A percentile compares a stretch with the other conserved stretches of the same genome.
Evolutionary conservation across 23 tunicate genomes (phyloP).

Genomic region (Aplidium turbinatum): DNA sequence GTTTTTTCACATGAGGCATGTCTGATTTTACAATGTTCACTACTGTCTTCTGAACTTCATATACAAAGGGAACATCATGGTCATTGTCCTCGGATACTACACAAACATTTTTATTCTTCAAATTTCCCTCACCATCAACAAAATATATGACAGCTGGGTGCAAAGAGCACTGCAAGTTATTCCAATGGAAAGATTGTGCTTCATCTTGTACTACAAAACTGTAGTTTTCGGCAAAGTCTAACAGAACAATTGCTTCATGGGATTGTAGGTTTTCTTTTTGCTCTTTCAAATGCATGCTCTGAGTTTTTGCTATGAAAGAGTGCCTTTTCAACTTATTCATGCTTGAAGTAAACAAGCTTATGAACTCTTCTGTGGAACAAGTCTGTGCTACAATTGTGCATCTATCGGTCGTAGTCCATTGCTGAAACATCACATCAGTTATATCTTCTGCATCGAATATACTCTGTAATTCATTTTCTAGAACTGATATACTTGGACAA

Average conservation of each 20-base stretch:
- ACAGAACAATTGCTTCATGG: neutral
- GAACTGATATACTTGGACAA: neutral
- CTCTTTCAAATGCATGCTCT: neutral
- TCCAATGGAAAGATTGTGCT: slow-evolving; percentile 26
- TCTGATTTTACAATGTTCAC: neutral
- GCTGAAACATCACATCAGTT: no score
- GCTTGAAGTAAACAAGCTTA: neutral
- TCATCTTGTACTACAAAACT: slow-evolving; percentile 21
- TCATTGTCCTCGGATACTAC: slow-evolving; percentile 9
- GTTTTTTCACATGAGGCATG: no score
- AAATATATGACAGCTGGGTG: slow-evolving; percentile 20
- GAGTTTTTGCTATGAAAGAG: slow-evolving; percentile 3
- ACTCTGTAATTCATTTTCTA: neutral
- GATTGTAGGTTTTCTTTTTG: neutral
- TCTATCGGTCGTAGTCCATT: slow-evolving; percentile 1
- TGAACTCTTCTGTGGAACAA: neutral
- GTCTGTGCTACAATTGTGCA: no score
- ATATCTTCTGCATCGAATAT: neutral
- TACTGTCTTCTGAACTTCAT: slow-evolving; percentile 3
- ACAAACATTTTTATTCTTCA: neutral
- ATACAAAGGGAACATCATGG: slow-evolving; percentile 14
- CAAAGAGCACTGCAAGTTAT: slow-evolving; percentile 16
- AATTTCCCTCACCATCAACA: neutral
- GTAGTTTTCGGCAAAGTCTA: slow-evolving; percentile 21
- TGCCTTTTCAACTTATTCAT: neutral